Conservation (phyloP, 2,113 vertebrate genomes). For the Trachemys scripta region DNA sequence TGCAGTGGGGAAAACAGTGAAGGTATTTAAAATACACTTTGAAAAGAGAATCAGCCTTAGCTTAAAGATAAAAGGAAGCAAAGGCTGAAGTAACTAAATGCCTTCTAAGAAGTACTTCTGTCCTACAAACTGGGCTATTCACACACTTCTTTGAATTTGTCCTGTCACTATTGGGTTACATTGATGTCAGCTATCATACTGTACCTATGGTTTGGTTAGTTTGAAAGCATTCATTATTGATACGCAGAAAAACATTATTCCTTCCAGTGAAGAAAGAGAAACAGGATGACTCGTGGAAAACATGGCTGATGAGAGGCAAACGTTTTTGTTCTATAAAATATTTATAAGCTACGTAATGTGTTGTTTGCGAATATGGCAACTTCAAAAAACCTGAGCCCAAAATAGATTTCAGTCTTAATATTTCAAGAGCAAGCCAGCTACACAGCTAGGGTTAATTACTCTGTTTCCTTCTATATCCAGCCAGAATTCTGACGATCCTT, state of each 20-base stretch:
- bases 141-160: neutral
- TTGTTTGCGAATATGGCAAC: neutral
- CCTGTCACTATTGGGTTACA: constrained; percentile 28
- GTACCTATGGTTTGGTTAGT: neutral
- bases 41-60: neutral
- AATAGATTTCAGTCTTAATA: neutral
- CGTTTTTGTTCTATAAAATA: constrained; percentile 61
- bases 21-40: neutral
- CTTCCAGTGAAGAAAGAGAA: constrained; percentile 28
- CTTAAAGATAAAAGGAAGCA: neutral
- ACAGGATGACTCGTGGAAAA: constrained; percentile 39
- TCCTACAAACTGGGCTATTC: neutral
- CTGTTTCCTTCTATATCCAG: neutral
- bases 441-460: neutral
- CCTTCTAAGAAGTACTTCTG: neutral
- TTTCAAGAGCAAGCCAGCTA: neutral
- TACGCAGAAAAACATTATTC: constrained; percentile 25
- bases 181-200: neutral
- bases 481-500: neutral
- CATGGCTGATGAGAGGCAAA: constrained; percentile 14
- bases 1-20: neutral
- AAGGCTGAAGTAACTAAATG: neutral
- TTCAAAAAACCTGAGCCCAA: neutral
- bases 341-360: constrained; percentile 2
- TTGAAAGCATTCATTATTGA: constrained; percentile 69